These are phyloP conservation scores for Nomia melanderi DNA, from an alignment of 1,140 invertebrate species.

Conservation along the genomic window DNA sequence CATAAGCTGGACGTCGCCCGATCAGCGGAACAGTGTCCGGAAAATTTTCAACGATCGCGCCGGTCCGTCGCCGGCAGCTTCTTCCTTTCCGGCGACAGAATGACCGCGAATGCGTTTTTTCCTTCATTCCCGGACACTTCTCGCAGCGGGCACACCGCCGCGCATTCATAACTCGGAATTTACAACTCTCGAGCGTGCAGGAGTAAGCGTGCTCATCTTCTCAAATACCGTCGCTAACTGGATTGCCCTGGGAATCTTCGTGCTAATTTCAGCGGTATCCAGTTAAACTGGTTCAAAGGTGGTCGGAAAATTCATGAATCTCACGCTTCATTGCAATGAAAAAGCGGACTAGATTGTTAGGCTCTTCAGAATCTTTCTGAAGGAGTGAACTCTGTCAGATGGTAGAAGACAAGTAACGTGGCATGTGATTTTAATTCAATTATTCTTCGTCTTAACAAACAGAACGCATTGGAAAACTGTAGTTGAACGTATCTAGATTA, in stretches of 20 bases:
- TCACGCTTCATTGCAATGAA: background rate
- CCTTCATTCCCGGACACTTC: conserved; percentile 1
- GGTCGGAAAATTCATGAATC: background rate
- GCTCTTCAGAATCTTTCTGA: too few relatives aligned
- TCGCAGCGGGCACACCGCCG: background rate
- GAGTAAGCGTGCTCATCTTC: conserved; percentile 48
- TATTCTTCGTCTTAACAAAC: too few relatives aligned
- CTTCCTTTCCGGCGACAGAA: too few relatives aligned
- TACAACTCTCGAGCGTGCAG: conserved; percentile 45
- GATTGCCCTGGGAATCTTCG: conserved; percentile 14
- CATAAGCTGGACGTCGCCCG: conserved; percentile 38
- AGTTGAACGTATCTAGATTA: too few relatives aligned
- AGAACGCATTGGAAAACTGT: too few relatives aligned
- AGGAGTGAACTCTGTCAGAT: too few relatives aligned
- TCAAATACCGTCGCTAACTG: conserved; percentile 49
- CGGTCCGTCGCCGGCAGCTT: background rate
- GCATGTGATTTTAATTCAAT: too few relatives aligned
- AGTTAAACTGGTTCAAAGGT: conserved; percentile 33
- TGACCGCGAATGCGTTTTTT: background rate
- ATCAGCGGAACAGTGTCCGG: conserved; percentile 15
- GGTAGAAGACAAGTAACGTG: too few relatives aligned
- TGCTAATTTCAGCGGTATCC: conserved; percentile 49
- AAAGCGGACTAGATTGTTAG: background rate
- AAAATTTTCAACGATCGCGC: conserved; percentile 7
- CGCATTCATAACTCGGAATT: conserved; percentile 46